These are phyloP conservation scores for Fragum fragum DNA, from an alignment of 2,888 invertebrate species.

Conservation along the genomic window DNA sequence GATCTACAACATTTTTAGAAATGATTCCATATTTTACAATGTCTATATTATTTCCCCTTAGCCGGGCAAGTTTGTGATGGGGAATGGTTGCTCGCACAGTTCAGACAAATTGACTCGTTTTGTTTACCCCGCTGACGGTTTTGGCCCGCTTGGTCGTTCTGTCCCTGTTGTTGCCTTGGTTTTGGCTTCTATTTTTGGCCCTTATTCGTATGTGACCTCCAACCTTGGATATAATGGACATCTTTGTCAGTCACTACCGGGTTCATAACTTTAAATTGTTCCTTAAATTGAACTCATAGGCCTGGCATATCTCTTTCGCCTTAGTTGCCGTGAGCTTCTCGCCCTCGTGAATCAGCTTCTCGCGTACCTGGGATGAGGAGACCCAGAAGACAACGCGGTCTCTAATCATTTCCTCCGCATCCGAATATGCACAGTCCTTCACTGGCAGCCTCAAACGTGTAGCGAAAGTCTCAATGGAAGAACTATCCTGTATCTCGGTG, in stretches of 20 bases:
- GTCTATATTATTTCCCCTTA: constrained; percentile 7
- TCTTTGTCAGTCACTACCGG: not conserved
- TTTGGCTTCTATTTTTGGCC: not conserved
- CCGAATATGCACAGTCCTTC: constrained; percentile 1
- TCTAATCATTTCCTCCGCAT: constrained; percentile 13
- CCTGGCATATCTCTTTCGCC: constrained; percentile 13
- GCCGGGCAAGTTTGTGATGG: constrained; percentile 1
- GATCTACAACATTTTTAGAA: not conserved
- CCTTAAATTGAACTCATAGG: constrained; percentile 9
- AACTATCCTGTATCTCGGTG: not conserved
- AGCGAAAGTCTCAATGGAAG: not conserved
- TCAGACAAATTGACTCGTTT: not conserved
- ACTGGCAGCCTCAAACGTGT: not conserved
- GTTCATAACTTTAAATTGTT: constrained; percentile 8
- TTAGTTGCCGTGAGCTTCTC: constrained; percentile 22
- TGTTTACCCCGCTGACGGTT: not conserved
- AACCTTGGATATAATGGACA: not conserved
- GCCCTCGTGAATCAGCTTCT: constrained; percentile 28
- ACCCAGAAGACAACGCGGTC: constrained; percentile 16
- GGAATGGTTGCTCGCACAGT: not conserved
- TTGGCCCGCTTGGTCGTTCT: no score
- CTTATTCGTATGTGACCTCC: not conserved
- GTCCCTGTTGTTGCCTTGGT: no score
- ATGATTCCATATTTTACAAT: constrained; percentile 31
- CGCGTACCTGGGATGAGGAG: not conserved